Percentiles rank a stretch among this genome's conserved stretches.
These are phyloP conservation scores for Ptyas mucosa DNA, from an alignment of 2,113 vertebrate species.

Conservation along the genomic window DNA sequence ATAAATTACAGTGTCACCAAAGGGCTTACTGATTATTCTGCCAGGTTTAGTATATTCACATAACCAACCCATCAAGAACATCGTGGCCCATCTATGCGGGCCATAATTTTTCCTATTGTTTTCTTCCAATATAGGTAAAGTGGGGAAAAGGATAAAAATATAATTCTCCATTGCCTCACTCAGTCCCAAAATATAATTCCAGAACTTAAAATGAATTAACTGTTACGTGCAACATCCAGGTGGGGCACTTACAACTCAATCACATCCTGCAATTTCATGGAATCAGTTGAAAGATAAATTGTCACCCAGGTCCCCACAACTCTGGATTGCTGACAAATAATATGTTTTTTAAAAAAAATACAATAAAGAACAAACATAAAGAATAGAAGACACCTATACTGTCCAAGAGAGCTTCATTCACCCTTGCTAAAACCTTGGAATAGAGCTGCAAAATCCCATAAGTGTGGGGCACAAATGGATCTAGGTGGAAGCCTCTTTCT, in stretches of 20 bases:
- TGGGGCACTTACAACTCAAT: background rate
- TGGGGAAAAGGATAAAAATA: background rate
- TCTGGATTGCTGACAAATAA: background rate
- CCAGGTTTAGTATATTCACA: constrained; percentile 3
- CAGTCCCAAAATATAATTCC: background rate
- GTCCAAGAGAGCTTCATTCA: background rate
- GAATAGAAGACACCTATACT: background rate
- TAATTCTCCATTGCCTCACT: background rate
- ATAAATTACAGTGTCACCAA: background rate
- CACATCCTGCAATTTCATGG: background rate
- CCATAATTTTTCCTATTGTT: background rate
- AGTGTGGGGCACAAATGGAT: background rate
- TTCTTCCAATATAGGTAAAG: background rate
- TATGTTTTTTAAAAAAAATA: background rate
- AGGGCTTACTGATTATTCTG: background rate
- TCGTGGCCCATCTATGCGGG: background rate
- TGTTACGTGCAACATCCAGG: background rate
- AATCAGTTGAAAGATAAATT: background rate
- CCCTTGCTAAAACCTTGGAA: background rate
- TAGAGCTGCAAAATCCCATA: background rate
- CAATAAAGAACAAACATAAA: background rate
- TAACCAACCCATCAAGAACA: background rate
- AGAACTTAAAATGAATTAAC: background rate
- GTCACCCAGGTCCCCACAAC: background rate
- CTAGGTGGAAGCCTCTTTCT: background rate